Evolutionary conservation across 2,113 vertebrate species (phyloP), one percentile per base, ranked within the genome.

Genomic region (Guaruba guarouba): DNA sequence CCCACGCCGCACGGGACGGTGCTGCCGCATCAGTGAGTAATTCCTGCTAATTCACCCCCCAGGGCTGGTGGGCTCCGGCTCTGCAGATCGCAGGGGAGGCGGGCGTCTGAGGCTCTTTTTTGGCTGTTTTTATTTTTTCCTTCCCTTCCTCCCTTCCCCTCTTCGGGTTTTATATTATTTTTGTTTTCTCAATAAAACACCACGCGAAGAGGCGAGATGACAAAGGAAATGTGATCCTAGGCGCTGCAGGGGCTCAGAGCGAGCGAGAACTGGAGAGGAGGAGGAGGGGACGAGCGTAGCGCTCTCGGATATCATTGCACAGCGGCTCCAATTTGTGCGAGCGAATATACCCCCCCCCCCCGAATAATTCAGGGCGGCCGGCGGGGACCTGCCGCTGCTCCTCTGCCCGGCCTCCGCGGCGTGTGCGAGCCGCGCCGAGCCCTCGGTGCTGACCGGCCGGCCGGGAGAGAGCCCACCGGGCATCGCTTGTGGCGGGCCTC

Each of bases 221-320:
- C 98, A 98, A 98, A 98, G 98, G 98, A 98, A 98, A 97, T 92
- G 96, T 98, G 98, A 98, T 98, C 98, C 95, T 81, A 95, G 97
- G 82, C 86, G 93, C 96, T 94, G 98, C 97, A 96, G 96, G 96
- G 97, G 97, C 97, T 97, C 95, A 94, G 97, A 96, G 92, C 94
- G 97, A 97, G 96, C 96, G 92, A 96, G 93, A 85, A 92, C 86
- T 89, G 89, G 95, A 92, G 92, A 94, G 88, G 94, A 95, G 94
- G 92, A 77, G 92, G 90, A 86, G 91, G 93, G 96, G 91, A 89
- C 52, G 95, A 89, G 94, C 85, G 97, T 73, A 95, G 96, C 88
- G 92, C 96, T 93, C 94, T 95, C 96, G 96, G 97, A 97, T 97
- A 98, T 97, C 98, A 95, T 98, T 97, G 97, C 98, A 97, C 95